A percentile compares a stretch with the other conserved stretches of the same genome.
Evolutionary conservation across 2,888 invertebrate genomes (phyloP).

Genomic region (Drosophila paranaensis): DNA sequence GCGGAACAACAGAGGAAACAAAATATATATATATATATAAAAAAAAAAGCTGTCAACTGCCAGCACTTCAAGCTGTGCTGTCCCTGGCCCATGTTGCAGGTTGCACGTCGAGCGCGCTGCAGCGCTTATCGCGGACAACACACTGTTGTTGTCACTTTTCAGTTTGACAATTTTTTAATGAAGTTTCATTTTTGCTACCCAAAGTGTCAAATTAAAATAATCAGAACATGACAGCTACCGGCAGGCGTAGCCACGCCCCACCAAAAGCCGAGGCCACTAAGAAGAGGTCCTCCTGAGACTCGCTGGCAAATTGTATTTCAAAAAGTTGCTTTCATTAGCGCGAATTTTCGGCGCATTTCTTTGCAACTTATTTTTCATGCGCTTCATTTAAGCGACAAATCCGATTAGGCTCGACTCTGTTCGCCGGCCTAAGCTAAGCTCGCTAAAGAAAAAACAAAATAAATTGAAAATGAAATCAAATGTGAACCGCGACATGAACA

Average conservation of each 20-base stretch:
- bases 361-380: constrained; percentile 68
- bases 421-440: not conserved
- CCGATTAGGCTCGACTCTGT: constrained; percentile 62
- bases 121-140: constrained; percentile 53
- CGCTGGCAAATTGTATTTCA: constrained; percentile 25
- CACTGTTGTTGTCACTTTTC: constrained; percentile 60
- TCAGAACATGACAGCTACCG: constrained; percentile 81
- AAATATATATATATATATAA: constrained; percentile 17
- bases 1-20: constrained; percentile 13
- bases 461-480: constrained; percentile 78
- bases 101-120: constrained; percentile 1
- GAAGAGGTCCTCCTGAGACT: not conserved
- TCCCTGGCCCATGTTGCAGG: constrained; percentile 15
- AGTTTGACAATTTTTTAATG: constrained; percentile 55
- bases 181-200: constrained; percentile 26
- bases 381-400: constrained; percentile 80
- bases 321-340: constrained; percentile 70
- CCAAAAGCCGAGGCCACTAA: not conserved
- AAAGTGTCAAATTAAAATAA: constrained; percentile 81
- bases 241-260: constrained; percentile 55
- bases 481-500: constrained; percentile 79
- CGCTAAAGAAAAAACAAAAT: constrained; percentile 28
- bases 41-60: constrained; percentile 50
- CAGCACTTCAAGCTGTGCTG: constrained; percentile 29
- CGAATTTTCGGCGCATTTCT: constrained; percentile 75